Conservation (phyloP, 2,888 invertebrate genomes). For the Lithodes maja region DNA sequence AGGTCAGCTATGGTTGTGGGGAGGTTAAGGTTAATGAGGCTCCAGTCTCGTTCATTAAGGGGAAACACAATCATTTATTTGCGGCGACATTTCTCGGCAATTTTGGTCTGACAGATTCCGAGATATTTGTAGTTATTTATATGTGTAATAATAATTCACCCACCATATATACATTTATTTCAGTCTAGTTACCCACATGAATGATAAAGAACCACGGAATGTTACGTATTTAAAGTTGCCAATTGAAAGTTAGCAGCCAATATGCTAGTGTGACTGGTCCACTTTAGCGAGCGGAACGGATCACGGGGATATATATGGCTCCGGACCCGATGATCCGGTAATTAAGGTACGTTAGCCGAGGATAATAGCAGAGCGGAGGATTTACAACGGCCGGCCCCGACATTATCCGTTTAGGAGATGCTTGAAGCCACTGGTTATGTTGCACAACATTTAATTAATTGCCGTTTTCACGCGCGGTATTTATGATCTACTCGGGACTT, state of each 20-base stretch:
- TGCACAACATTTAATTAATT: conserved; percentile 38
- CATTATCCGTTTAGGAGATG: conserved; percentile 33
- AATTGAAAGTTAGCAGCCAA: no score
- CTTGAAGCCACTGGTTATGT: conserved; percentile 38
- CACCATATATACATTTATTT: no score
- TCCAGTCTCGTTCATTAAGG: no score
- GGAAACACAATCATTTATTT: no score
- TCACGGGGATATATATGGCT: conserved; percentile 10
- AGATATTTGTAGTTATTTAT: no score
- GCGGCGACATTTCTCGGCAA: no score
- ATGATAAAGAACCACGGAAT: no score
- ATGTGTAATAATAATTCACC: no score
- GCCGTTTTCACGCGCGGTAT: conserved; percentile 23
- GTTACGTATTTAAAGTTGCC: no score
- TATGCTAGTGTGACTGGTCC: neutral
- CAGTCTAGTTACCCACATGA: no score
- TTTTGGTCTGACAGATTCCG: no score
- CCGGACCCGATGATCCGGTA: conserved; percentile 11
- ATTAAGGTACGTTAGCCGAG: conserved; percentile 22
- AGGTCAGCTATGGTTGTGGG: neutral
- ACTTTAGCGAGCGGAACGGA: conserved; percentile 25
- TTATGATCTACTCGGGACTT: conserved; percentile 7
- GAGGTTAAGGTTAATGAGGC: no score
- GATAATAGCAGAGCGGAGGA: neutral
- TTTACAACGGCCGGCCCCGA: conserved; percentile 15